Percentiles rank a stretch among this genome's conserved stretches.
phyloP scores from a whole-genome alignment of 1,140 invertebrate genomes.

The Thaumatotibia leucotreta region DNA sequence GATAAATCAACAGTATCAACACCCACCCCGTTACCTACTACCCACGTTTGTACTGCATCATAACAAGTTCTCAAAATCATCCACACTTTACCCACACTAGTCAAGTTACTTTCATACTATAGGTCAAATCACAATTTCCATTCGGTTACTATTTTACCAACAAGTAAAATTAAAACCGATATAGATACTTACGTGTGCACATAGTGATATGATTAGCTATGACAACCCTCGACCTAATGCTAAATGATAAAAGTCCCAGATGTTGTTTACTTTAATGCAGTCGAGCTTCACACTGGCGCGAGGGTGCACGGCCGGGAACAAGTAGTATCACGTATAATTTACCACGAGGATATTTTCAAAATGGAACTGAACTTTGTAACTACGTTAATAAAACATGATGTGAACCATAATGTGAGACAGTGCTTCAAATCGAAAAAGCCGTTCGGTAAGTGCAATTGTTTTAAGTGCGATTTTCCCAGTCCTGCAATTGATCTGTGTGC shows the following conservation, averaged over 20 bases:
- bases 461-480: too few relatives aligned
- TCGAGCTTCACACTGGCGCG: slow-evolving; percentile 30
- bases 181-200: background rate
- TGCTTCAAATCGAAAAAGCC: slow-evolving; percentile 69
- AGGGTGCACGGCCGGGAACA: slow-evolving; percentile 24
- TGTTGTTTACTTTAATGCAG: slow-evolving; percentile 54
- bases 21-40: too few relatives aligned
- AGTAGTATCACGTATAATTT: slow-evolving; percentile 14
- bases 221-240: slow-evolving; percentile 34
- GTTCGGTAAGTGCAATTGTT: slow-evolving; percentile 55
- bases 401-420: slow-evolving; percentile 72
- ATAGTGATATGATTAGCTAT: slow-evolving; percentile 24
- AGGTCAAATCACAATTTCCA: background rate
- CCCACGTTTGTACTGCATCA: too few relatives aligned
- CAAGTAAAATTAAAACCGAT: background rate
- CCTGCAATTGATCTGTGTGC: too few relatives aligned
- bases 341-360: slow-evolving; percentile 32
- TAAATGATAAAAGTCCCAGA: slow-evolving; percentile 48
- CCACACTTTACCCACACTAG: too few relatives aligned
- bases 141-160: background rate
- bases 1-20: too few relatives aligned
- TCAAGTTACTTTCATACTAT: background rate
- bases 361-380: slow-evolving; percentile 68
- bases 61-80: too few relatives aligned
- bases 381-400: slow-evolving; percentile 68